Percentiles rank a stretch among this genome's conserved stretches.
These are phyloP conservation scores for Rhinichthys osculus DNA, from an alignment of 2,797 vertebrate genomes.

Conservation along the genomic window DNA sequence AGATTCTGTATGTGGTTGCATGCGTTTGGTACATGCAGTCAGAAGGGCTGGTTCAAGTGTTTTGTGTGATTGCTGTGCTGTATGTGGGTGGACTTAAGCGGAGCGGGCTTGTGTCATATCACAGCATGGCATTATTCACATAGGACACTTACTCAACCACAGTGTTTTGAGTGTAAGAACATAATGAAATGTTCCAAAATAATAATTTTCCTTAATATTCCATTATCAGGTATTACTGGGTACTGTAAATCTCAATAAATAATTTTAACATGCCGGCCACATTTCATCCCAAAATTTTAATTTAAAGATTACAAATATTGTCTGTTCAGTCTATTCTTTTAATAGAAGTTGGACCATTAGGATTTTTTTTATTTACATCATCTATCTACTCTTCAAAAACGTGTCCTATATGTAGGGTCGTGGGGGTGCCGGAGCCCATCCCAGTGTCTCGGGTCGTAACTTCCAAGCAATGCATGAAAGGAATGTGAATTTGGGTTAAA, in stretches of 20 bases:
- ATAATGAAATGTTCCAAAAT: not conserved
- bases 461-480: not conserved
- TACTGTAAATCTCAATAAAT: not conserved
- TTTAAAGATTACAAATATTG: not conserved
- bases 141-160: slow-evolving; percentile 5
- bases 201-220: not conserved
- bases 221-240: not conserved
- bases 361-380: not conserved
- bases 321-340: not conserved
- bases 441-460: not conserved
- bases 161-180: not conserved
- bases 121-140: slow-evolving; percentile 31
- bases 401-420: not conserved
- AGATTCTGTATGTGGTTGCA: not conserved
- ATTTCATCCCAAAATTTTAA: not conserved
- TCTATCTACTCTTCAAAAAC: not conserved
- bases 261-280: not conserved
- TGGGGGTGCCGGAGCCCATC: not conserved
- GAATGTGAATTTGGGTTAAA: not conserved
- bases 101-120: slow-evolving; percentile 27
- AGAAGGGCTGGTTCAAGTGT: slow-evolving; percentile 22
- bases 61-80: not conserved
- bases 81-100: slow-evolving; percentile 11
- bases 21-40: slow-evolving; percentile 6
- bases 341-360: not conserved